Evolutionary conservation across 2,113 vertebrate genomes (phyloP), one percentile per base, ranked within the genome.

Genomic region (Tursiops truncatus): DNA sequence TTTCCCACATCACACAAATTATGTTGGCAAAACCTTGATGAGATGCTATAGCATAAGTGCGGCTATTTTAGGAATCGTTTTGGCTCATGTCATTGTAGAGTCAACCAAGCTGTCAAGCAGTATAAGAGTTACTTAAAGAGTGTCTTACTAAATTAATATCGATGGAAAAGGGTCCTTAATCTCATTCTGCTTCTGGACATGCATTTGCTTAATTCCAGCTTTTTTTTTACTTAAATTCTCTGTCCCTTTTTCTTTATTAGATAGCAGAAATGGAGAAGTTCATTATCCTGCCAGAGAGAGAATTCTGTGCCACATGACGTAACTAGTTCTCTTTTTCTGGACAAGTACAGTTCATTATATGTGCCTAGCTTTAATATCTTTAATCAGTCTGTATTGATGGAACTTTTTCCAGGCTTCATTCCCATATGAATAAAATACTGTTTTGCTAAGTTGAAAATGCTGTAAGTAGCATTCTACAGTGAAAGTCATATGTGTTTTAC

Each of bases 211-310:
- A 96, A 96, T 96, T 97, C 91, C 23, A 77, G 36, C 70, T 96
- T 92, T 95, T 95, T 95, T 94, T 97, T 96, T 94, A 93, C 85
- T 97, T 95, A 97, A 93, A 77, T 94, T 80, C 60, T 93, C 83
- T 79, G 67, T 60, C 53, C 3, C 28, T 4, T 76, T 53, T 47
- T 74, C 79, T 87, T 96, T 94, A 94, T 96, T 95, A 95, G 33
- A 74, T 88, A 95, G 53, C 80, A 97, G 21, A 71, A 94, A 91
- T 50, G 91, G 74, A 96, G 73, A 95, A 84, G n/a, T 81, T 94
- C 89, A 79, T 93, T 97, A 76, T 62, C 91, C 53, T 94, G 33
- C 33, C 41, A 50, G 36, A 76, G 25, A 89, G 3, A 77, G 63
- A 90, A 60, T 82, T 91, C 71, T 82, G 8, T 77, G 56, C 62